These are phyloP conservation scores for Ameiurus melas DNA, from an alignment of 2,113 vertebrate genomes.

Conservation along the genomic window DNA sequence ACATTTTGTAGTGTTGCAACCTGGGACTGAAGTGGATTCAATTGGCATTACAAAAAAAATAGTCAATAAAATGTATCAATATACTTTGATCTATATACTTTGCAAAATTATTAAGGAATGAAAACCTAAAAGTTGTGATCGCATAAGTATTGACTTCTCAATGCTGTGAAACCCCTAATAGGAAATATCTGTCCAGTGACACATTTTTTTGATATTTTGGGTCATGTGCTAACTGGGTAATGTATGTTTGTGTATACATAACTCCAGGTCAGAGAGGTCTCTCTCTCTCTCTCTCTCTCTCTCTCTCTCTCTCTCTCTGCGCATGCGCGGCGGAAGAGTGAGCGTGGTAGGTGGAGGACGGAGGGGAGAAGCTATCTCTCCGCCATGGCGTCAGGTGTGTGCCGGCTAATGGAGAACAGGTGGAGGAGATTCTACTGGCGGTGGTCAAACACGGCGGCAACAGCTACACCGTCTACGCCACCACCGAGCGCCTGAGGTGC, in stretches of 20 bases:
- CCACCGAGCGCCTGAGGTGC: no score
- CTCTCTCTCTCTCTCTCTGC: no score
- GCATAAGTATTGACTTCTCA: neutral
- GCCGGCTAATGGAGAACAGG: no score
- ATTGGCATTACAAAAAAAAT: neutral
- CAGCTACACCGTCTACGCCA: no score
- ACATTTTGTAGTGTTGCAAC: neutral
- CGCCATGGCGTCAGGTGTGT: no score
- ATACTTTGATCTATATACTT: neutral
- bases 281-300: conserved; percentile 2
- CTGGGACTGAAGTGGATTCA: neutral
- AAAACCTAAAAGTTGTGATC: neutral
- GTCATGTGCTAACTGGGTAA: neutral
- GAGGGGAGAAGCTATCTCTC: no score
- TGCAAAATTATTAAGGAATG: neutral
- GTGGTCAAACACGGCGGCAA: no score
- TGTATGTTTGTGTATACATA: conserved; percentile 22
- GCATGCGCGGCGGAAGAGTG: no score
- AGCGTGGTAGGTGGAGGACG: no score
- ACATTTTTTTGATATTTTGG: neutral
- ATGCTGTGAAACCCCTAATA: neutral
- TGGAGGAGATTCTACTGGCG: no score
- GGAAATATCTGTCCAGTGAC: neutral
- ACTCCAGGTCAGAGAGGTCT: conserved; percentile 62
- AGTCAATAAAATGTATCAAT: neutral